phyloP scores from a whole-genome alignment of 2,797 vertebrate genomes.

The Caiman crocodilus region DNA sequence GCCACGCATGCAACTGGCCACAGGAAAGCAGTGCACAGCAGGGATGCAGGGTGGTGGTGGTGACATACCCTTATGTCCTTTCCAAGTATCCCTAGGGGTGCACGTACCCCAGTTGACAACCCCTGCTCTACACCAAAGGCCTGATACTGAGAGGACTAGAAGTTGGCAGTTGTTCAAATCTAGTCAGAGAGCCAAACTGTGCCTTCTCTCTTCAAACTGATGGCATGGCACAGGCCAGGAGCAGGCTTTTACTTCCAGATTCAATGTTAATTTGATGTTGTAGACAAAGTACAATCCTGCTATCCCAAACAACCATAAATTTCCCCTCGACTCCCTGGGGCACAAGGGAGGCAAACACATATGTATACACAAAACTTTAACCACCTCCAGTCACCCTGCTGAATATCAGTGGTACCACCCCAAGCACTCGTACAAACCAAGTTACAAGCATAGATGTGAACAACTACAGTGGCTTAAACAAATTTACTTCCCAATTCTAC shows the following conservation, averaged over 20 bases:
- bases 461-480: not conserved
- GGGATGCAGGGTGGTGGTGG: too few species aligned
- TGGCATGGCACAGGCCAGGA: fast-evolving
- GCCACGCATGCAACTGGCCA: too few species aligned
- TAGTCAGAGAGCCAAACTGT: fast-evolving
- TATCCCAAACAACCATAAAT: not conserved
- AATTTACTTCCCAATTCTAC: not conserved
- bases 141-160: not conserved
- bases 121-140: too few species aligned
- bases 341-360: not conserved
- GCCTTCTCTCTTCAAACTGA: not conserved
- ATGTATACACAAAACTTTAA: not conserved
- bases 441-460: not conserved
- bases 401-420: not conserved
- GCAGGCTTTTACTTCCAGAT: not conserved
- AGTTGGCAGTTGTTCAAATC: not conserved
- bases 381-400: not conserved
- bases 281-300: not conserved
- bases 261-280: not conserved
- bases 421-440: too few species aligned
- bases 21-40: too few species aligned
- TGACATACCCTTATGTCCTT: too few species aligned
- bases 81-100: too few species aligned
- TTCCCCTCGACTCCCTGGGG: not conserved
- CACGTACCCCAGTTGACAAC: too few species aligned